Base-by-base conservation (phyloP, 2,113 vertebrate genomes). In the Hippoglossus stenolepis region DNA sequence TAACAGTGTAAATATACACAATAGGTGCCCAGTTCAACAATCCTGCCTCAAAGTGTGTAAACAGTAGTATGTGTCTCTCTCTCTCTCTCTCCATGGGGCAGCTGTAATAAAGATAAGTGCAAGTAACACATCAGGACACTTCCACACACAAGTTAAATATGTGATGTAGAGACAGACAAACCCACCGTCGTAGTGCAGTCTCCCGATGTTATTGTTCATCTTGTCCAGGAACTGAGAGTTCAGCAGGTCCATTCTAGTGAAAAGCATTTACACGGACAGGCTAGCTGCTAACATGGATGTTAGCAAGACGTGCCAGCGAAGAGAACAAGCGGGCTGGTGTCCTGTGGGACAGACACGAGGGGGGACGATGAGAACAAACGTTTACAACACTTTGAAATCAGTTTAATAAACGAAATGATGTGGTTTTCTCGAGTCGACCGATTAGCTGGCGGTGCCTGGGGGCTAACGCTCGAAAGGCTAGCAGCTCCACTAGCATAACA, bases 161-260 rank as follows among this genome's bases (percentile, higher is more conserved):
- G 21, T 17, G 38, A 0, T 5, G 10, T 18, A 14, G 0, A 6
- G 2, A 43, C 12, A 13, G 62, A 2, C 7, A 15, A 3, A 0
- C 70, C 70, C 20, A 94, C 94, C 94, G 94, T 97, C 96, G 14
- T 96, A 98, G 93, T 97, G 96, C 81, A 99, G 96, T 89, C 97
- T 96, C 89, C 96, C 96, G 65, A 98, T 96, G 82, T 96, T 98
- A 94, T 97, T 97, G 96, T 97, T 98, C 97, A 98, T 97, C 94
- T 97, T 98, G 95, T 98, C 97, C 97, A 98, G 90, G 94, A 97
- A 97, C 91, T 96, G 96, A 94, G 96, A 96, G 94, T 98, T 98
- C 96, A 99, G 95, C 96, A 99, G 96, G 95, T 99, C 97, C 98
- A 98, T 99, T 94, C 94, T 97, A 95, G 96, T 93, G 85, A 96